phyloP scores from a whole-genome alignment of 2,888 invertebrate genomes.

The Rotaria sp. region DNA sequence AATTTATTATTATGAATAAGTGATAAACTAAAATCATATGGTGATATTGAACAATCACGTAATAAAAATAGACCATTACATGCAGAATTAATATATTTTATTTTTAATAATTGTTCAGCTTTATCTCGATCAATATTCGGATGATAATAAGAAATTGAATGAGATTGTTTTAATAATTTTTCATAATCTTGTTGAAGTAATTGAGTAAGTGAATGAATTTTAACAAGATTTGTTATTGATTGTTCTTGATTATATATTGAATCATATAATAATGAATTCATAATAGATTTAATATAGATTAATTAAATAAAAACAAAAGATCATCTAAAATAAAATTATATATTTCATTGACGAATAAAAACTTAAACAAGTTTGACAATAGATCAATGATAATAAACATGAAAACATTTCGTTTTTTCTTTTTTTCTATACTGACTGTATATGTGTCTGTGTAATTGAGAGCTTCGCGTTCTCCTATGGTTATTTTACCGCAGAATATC shows the following conservation, averaged over 20 bases:
- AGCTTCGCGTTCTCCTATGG: background rate
- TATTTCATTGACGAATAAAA: too few relatives aligned
- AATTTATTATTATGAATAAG: conserved; percentile 24
- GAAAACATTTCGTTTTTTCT: too few relatives aligned
- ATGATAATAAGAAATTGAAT: conserved; percentile 32
- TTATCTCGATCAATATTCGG: conserved; percentile 30
- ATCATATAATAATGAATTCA: background rate
- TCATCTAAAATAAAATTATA: background rate
- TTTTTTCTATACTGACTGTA: background rate
- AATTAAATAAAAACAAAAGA: background rate
- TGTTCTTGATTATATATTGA: background rate
- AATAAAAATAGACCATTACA: conserved; percentile 37
- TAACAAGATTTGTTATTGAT: background rate
- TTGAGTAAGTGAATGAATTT: background rate
- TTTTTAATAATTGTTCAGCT: conserved; percentile 37
- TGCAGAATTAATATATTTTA: background rate
- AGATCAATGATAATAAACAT: too few relatives aligned
- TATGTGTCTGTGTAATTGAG: background rate
- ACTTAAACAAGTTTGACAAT: too few relatives aligned
- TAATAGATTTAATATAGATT: background rate
- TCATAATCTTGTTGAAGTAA: background rate
- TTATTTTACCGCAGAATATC: background rate
- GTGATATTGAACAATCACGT: conserved; percentile 35
- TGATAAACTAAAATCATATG: conserved; percentile 36
- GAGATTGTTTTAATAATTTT: background rate